A percentile compares a stretch with the other conserved stretches of the same genome.
These are phyloP conservation scores for Nemopilema nomurai DNA, from an alignment of 30 jellyfish, hydroid and myxozoan species.

Conservation along the genomic window DNA sequence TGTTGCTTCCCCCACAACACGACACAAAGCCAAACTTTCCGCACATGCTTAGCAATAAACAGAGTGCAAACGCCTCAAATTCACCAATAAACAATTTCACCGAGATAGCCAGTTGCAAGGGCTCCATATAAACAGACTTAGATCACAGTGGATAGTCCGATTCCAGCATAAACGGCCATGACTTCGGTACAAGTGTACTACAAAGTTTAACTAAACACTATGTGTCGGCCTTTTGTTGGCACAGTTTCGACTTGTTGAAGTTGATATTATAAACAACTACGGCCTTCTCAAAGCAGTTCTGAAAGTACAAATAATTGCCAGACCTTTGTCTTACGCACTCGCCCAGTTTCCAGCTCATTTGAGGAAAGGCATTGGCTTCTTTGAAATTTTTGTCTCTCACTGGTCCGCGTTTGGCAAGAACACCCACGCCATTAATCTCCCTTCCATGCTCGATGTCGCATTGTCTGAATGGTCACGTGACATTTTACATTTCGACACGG, in stretches of 20 bases:
- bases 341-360: not conserved
- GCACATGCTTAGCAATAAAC: conserved; percentile 47
- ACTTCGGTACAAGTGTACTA: not conserved
- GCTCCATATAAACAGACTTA: conserved; percentile 45
- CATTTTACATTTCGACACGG: not conserved
- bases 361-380: not conserved
- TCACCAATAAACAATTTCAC: conserved; percentile 39
- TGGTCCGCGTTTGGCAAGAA: conserved; percentile 19
- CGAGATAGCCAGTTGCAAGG: conserved; percentile 26
- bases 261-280: not conserved
- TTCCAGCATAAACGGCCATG: conserved; percentile 1
- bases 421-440: conserved; percentile 74
- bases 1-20: conserved; percentile 65
- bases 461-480: conserved; percentile 27
- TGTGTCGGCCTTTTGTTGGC: not conserved
- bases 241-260: not conserved
- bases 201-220: not conserved
- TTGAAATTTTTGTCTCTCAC: not conserved
- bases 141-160: conserved; percentile 15
- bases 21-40: conserved; percentile 58
- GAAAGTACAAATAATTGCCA: not conserved
- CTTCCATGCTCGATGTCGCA: conserved; percentile 21
- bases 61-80: conserved; percentile 18
- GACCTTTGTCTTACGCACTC: not conserved
- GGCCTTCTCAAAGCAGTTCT: not conserved